phyloP scores from a whole-genome alignment of 2,888 invertebrate genomes.

The Pterobdella sp. region DNA sequence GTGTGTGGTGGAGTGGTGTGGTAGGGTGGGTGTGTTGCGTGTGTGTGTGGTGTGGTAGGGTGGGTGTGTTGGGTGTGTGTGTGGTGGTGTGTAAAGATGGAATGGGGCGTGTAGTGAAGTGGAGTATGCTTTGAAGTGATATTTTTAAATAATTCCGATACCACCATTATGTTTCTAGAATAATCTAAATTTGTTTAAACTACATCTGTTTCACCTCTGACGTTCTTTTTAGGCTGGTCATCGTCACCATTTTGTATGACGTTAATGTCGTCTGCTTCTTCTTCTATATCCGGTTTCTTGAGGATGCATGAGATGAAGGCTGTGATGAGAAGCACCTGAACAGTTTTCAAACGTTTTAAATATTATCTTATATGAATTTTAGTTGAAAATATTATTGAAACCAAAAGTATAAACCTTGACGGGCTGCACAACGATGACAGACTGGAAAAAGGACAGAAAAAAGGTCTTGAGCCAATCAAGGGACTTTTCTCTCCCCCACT shows the following conservation, averaged over 20 bases:
- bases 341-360: neutral
- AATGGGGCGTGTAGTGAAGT: too few relatives aligned
- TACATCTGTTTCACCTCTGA: slow-evolving; percentile 2
- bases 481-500: slow-evolving; percentile 50
- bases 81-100: too few relatives aligned
- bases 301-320: slow-evolving; percentile 49
- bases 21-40: too few relatives aligned
- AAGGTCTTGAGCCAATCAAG: slow-evolving; percentile 50
- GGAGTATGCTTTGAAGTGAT: too few relatives aligned
- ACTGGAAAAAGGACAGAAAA: slow-evolving; percentile 51
- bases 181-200: too few relatives aligned
- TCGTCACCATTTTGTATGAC: slow-evolving; percentile 28
- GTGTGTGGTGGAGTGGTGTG: too few relatives aligned
- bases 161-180: too few relatives aligned
- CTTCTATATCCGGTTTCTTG: slow-evolving; percentile 48
- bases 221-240: slow-evolving; percentile 15
- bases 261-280: slow-evolving; percentile 42
- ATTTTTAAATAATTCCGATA: too few relatives aligned
- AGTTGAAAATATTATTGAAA: neutral
- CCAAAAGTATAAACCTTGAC: slow-evolving; percentile 43
- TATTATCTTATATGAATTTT: neutral
- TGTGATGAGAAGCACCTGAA: slow-evolving; percentile 47
- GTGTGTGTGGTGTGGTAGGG: too few relatives aligned
- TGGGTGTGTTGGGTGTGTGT: too few relatives aligned
- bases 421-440: slow-evolving; percentile 49